phyloP scores from a whole-genome alignment of 2,888 invertebrate genomes.

The Polylopha cassiicola region DNA sequence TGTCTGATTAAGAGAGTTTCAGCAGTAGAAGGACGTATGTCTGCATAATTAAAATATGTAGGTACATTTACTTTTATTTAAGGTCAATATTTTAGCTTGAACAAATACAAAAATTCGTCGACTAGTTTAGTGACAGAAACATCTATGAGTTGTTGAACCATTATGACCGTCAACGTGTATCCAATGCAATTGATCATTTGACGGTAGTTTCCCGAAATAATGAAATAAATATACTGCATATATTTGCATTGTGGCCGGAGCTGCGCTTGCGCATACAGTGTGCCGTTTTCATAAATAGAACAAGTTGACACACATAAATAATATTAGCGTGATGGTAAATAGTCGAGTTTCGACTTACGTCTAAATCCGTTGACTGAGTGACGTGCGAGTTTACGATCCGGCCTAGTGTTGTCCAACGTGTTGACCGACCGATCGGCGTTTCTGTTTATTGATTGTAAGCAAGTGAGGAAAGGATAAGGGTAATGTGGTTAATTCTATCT shows the following conservation, averaged over 20 bases:
- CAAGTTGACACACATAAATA: conserved; percentile 72
- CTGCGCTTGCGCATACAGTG: conserved; percentile 39
- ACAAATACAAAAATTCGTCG: no score
- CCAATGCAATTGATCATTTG: no score
- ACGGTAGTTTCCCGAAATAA: no score
- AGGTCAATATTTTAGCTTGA: no score
- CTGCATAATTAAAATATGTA: no score
- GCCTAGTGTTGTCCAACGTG: conserved; percentile 6
- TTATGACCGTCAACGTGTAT: no score
- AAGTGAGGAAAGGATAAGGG: background rate
- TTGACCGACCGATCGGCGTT: conserved; percentile 13
- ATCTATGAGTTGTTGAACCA: no score
- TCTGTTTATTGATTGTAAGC: conserved; percentile 12
- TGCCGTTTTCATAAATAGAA: conserved; percentile 62
- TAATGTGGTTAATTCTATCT: no score
- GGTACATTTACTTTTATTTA: no score
- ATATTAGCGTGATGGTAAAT: conserved; percentile 63
- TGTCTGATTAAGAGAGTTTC: no score
- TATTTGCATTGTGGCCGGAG: conserved; percentile 12
- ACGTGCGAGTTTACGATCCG: conserved; percentile 25
- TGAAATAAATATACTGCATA: conserved; percentile 27
- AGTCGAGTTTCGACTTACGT: conserved; percentile 36
- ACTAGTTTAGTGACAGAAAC: no score
- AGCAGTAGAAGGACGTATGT: no score
- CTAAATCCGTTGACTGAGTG: conserved; percentile 31